These are phyloP conservation scores for Pseudochaenichthys georgianus DNA, from an alignment of 2,797 vertebrate species.

Conservation along the genomic window DNA sequence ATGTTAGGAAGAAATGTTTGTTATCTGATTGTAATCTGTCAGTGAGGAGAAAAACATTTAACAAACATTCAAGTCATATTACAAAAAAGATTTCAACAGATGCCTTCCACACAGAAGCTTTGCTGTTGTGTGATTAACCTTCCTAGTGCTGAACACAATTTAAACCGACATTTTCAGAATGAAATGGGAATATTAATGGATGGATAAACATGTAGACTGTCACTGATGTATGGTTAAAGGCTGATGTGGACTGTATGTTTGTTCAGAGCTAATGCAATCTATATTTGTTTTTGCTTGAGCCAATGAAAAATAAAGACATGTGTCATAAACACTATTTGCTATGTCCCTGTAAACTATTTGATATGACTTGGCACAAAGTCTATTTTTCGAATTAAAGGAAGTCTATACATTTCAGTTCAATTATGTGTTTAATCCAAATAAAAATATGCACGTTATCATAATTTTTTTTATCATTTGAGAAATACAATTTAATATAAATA, in stretches of 20 bases:
- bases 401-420: too few relatives aligned
- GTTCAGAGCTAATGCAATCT: neutral
- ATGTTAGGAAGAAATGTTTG: neutral
- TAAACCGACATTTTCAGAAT: neutral
- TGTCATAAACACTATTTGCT: too few relatives aligned
- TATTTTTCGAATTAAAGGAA: too few relatives aligned
- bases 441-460: too few relatives aligned
- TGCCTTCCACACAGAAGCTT: neutral
- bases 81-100: neutral
- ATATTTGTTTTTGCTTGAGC: too few relatives aligned
- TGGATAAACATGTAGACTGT: neutral
- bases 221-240: slow-evolving; percentile 16
- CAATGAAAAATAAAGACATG: too few relatives aligned
- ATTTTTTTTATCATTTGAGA: too few relatives aligned
- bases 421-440: too few relatives aligned
- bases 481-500: too few relatives aligned
- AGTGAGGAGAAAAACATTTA: neutral
- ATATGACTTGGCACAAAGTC: too few relatives aligned
- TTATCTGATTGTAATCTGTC: neutral
- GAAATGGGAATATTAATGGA: slow-evolving; percentile 5
- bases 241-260: slow-evolving; percentile 12
- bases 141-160: neutral
- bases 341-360: too few relatives aligned
- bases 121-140: neutral
- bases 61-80: neutral